Evolutionary conservation across 2,888 invertebrate genomes (phyloP).

Genomic region (Agrilus cyanescens): DNA sequence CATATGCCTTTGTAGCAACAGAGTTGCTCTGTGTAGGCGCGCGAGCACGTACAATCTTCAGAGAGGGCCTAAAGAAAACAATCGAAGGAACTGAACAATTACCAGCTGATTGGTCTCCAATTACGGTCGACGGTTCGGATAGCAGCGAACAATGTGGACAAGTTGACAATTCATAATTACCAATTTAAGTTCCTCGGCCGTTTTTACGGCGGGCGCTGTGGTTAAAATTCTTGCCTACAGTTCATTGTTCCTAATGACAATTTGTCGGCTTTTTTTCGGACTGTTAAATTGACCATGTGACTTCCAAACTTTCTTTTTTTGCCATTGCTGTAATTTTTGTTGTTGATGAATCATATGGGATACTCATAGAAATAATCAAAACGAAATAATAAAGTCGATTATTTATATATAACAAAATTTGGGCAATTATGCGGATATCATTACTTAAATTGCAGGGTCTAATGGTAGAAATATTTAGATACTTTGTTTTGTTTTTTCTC

Average conservation of each 20-base stretch:
- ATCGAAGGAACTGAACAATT: conserved; percentile 14
- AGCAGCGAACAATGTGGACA: conserved; percentile 11
- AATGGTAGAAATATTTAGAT: no score
- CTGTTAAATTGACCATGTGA: no score
- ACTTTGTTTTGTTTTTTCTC: no score
- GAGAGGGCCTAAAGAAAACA: conserved; percentile 7
- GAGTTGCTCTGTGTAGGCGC: no score
- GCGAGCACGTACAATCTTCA: no score
- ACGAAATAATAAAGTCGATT: no score
- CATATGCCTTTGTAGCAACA: no score
- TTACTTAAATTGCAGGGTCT: no score
- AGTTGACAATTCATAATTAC: conserved; percentile 18
- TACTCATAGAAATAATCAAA: no score
- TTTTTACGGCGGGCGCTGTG: conserved; percentile 11
- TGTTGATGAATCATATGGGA: background rate
- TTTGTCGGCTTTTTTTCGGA: conserved; percentile 3
- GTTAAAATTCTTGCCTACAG: conserved; percentile 12
- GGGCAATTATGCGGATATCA: no score
- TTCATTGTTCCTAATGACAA: conserved; percentile 7
- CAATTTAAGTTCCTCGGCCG: conserved; percentile 16
- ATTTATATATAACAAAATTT: no score
- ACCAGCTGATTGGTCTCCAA: conserved; percentile 16
- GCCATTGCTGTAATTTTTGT: background rate
- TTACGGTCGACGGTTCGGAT: conserved; percentile 14
- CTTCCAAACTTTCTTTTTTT: background rate